Conservation (phyloP, 2,888 invertebrate species). For the Eupithecia tripunctaria region DNA sequence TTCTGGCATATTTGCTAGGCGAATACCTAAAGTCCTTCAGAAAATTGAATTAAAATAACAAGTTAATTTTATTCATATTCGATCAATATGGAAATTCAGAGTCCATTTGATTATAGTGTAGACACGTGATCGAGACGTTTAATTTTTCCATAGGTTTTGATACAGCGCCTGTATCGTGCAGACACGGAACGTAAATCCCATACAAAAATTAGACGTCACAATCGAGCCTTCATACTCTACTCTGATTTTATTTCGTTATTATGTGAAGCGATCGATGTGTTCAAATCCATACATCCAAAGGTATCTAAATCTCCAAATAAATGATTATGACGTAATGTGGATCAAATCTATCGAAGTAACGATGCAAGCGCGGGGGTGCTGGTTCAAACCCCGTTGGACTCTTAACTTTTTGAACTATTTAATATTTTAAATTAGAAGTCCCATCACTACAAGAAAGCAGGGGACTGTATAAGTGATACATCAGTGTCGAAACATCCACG, state of each 20-base stretch:
- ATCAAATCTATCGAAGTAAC: not conserved
- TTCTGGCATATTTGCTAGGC: too few relatives aligned
- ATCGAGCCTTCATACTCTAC: too few relatives aligned
- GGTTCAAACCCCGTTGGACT: not conserved
- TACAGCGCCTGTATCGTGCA: too few relatives aligned
- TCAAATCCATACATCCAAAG: not conserved
- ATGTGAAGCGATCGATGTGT: not conserved
- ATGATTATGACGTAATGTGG: not conserved
- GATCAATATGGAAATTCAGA: not conserved
- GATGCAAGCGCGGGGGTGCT: not conserved
- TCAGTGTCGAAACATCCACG: constrained; percentile 63
- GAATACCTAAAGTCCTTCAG: too few relatives aligned
- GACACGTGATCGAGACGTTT: too few relatives aligned
- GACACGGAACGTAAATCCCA: too few relatives aligned
- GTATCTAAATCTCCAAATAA: not conserved
- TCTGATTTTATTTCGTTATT: not conserved
- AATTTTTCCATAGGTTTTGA: too few relatives aligned
- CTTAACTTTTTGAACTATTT: not conserved
- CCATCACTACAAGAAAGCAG: constrained; percentile 35
- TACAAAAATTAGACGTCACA: too few relatives aligned
- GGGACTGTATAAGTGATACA: constrained; percentile 67
- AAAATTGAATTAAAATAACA: too few relatives aligned
- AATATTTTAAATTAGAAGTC: not conserved
- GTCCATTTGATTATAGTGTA: too few relatives aligned
- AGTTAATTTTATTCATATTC: not conserved